Conservation (phyloP, 1,140 invertebrate species). For the Rhopalosiphum maidis region DNA sequence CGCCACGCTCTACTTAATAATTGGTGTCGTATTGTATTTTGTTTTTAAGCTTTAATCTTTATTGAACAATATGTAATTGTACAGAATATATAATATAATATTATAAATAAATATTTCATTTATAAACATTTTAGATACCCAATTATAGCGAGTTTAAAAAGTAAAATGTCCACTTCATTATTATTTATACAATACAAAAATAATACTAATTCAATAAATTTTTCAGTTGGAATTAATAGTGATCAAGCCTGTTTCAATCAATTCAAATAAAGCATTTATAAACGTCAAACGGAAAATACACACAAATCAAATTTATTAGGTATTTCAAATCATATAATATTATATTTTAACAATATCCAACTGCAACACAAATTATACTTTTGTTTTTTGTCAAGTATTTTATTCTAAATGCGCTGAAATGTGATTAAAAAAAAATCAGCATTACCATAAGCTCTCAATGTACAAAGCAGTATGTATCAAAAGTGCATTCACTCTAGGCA, state of each 20-base stretch:
- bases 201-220: neutral
- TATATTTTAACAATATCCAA: neutral
- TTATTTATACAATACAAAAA: neutral
- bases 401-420: conserved; percentile 23
- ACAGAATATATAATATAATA: too few relatives aligned
- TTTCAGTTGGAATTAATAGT: neutral
- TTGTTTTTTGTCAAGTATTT: neutral
- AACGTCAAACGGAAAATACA: neutral
- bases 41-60: too few relatives aligned
- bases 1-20: too few relatives aligned
- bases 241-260: neutral
- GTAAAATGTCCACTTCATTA: neutral
- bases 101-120: too few relatives aligned
- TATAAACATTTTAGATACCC: too few relatives aligned
- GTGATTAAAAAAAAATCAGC: conserved; percentile 18
- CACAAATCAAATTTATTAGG: neutral
- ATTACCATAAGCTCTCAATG: conserved; percentile 25
- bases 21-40: too few relatives aligned
- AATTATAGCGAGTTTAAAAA: too few relatives aligned
- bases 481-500: conserved; percentile 47
- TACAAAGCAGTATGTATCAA: conserved; percentile 46
- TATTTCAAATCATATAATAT: neutral
- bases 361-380: neutral
- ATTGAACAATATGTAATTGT: too few relatives aligned
- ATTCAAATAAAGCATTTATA: neutral